Percentiles rank a stretch among this genome's conserved stretches.
Evolutionary conservation across 2,888 invertebrate genomes (phyloP).

Genomic region (Tiliacea citrago): DNA sequence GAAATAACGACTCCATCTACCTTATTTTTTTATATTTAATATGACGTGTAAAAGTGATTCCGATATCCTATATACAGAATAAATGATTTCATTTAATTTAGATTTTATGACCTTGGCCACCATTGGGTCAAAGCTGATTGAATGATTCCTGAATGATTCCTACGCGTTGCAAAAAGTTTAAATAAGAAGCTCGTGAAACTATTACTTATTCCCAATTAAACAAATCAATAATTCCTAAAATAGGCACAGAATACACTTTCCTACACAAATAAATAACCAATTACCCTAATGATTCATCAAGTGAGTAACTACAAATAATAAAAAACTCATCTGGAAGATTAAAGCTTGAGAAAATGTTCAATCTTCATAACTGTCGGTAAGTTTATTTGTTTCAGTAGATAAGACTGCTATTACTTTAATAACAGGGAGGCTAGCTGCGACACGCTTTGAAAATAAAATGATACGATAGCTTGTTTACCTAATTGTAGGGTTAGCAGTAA

Average conservation of each 20-base stretch:
- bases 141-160: background rate
- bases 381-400: conserved; percentile 50
- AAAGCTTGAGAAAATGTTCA: conserved; percentile 39
- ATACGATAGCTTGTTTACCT: conserved; percentile 41
- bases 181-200: background rate
- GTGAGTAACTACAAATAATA: background rate
- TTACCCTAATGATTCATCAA: conserved; percentile 9
- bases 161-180: background rate
- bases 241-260: background rate
- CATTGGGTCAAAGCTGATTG: background rate
- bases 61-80: too few species aligned
- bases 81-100: too few species aligned
- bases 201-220: background rate
- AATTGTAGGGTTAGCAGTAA: conserved; percentile 23
- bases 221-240: background rate
- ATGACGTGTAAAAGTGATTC: too few species aligned
- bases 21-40: too few species aligned
- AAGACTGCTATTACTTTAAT: conserved; percentile 39
- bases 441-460: conserved; percentile 50
- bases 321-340: conserved; percentile 23
- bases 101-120: background rate
- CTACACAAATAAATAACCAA: background rate
- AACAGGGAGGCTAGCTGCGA: background rate
- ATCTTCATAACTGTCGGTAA: conserved; percentile 62
- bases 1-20: too few species aligned